Evolutionary conservation across 2,888 invertebrate species (phyloP).

Genomic region (Apantesis nais): DNA sequence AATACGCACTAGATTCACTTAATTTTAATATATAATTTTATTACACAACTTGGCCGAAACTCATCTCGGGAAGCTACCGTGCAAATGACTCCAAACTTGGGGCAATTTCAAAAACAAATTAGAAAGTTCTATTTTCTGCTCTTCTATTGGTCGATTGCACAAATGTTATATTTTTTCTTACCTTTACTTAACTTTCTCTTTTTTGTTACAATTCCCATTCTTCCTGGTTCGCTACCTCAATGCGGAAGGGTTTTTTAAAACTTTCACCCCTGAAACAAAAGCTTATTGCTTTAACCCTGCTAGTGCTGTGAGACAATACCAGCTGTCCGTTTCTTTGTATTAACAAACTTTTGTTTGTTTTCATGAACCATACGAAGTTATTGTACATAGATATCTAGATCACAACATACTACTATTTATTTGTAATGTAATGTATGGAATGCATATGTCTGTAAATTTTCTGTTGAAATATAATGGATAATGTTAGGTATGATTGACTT

Average conservation of each 20-base stretch:
- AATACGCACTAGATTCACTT: constrained; percentile 22
- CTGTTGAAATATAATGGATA: background rate
- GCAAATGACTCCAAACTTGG: constrained; percentile 68
- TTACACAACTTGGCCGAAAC: constrained; percentile 32
- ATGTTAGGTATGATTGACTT: background rate
- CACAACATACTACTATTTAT: background rate
- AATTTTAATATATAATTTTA: constrained; percentile 26
- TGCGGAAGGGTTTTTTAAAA: constrained; percentile 77
- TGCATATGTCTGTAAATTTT: background rate
- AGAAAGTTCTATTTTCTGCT: constrained; percentile 71
- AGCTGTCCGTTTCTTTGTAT: constrained; percentile 12
- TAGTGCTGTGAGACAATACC: constrained; percentile 27
- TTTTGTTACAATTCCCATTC: constrained; percentile 80
- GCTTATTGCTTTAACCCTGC: constrained; percentile 48
- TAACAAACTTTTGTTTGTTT: constrained; percentile 14
- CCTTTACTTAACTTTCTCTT: constrained; percentile 79
- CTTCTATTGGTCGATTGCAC: constrained; percentile 70
- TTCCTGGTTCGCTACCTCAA: constrained; percentile 75
- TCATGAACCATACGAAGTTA: background rate
- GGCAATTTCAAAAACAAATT: constrained; percentile 71
- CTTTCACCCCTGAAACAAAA: constrained; percentile 80
- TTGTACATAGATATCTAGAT: background rate
- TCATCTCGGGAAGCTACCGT: constrained; percentile 64
- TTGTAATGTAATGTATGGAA: background rate
- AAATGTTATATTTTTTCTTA: constrained; percentile 66